Base-by-base conservation (phyloP, 2,113 vertebrate species). In the Lasiurus borealis region DNA sequence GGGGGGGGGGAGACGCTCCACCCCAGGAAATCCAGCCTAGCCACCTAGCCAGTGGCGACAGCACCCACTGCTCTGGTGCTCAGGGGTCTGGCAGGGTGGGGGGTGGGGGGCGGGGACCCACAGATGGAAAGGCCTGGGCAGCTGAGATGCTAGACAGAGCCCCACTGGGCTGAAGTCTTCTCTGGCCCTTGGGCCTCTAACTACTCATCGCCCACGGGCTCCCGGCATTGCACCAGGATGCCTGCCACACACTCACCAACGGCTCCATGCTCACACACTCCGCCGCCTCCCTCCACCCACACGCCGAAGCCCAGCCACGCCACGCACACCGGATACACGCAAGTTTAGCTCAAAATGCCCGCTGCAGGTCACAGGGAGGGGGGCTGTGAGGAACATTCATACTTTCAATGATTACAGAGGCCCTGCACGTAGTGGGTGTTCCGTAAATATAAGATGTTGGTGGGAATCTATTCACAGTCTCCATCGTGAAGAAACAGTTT, bases 81-180 rank as follows among this genome's bases (percentile, higher is more conserved):
- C 59, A 27, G 59, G 62, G 29, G 62, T 29, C 62, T 31, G 27
- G 50, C 73, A 59, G 66, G 69, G 50, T 40, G 87, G 71, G 10
- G 62, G 54, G n/a, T 87, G 78, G 81, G 15, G 62, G 62, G 75
- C 50, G n/a, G n/a, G n/a, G n/a, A n/a, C n/a, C 40, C 40, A 98
- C 96, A 97, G 92, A 88, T 12, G 50, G 57, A 94, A 77, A 91
- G 73, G 87, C 73, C 95, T 93, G 87, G 86, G 96, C 94, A 90
- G 94, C 54, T 1, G 44, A 72, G 54, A 87, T 23, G 46, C 80
- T 36, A 50, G 64, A 71, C 19, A 72, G 50, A 68, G 57, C 54
- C 76, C 69, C 73, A 68, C 77, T 25, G 11, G 75, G 40, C 72
- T 81, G 59, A 64, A 18, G 21, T 64, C n/a, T 78, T 66, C 71